Conservation (phyloP, 2,797 vertebrate species). For the Myotis daubentonii region DNA sequence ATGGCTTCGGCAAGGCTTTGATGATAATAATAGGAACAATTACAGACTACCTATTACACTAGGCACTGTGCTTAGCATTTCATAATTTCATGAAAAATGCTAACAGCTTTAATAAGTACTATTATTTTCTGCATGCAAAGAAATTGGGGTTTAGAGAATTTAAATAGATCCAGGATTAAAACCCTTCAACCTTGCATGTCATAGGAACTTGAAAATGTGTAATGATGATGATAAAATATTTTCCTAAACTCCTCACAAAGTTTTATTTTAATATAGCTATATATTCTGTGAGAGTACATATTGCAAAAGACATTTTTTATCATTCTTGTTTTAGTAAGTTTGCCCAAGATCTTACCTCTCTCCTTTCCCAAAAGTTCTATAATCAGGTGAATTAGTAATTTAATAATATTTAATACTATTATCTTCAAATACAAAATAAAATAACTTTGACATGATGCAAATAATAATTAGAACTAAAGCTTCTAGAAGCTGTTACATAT, state of each 20-base stretch:
- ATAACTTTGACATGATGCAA: neutral
- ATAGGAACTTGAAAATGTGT: neutral
- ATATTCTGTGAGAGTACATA: neutral
- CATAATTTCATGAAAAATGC: conserved; percentile 2
- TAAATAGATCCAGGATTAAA: neutral
- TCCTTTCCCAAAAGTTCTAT: neutral
- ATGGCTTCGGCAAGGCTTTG: neutral
- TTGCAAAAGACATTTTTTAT: conserved; percentile 33
- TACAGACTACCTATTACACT: neutral
- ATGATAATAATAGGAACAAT: neutral
- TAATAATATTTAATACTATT: neutral
- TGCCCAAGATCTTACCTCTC: neutral
- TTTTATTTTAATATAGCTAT: neutral
- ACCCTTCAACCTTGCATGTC: neutral
- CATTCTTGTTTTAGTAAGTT: neutral
- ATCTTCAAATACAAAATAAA: conserved; percentile 48
- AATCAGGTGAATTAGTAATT: neutral
- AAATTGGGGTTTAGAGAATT: conserved; percentile 30
- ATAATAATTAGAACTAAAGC: neutral
- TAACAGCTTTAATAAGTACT: conserved; percentile 37
- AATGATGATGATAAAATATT: neutral
- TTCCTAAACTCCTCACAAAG: neutral
- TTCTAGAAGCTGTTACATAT: neutral
- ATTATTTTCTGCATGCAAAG: conserved; percentile 44
- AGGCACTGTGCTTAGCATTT: neutral